Conservation (phyloP, 2,888 invertebrate species). For the Drosophila stalkeri region DNA sequence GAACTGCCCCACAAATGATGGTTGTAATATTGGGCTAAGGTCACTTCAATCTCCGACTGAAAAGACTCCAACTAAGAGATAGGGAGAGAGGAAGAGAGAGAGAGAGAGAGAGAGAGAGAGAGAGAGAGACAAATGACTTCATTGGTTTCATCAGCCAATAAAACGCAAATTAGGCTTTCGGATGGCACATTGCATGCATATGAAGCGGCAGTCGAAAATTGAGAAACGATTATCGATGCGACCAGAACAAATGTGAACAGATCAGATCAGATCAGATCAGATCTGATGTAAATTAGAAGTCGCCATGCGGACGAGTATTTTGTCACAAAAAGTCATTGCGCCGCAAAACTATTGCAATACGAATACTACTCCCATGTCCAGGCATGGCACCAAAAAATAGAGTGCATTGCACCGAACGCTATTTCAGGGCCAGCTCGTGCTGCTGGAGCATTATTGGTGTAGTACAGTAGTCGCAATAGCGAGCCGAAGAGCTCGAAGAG, state of each 20-base stretch:
- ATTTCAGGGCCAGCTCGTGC: slow-evolving; percentile 51
- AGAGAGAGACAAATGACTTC: slow-evolving; percentile 54
- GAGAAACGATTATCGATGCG: slow-evolving; percentile 63
- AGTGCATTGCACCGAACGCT: slow-evolving; percentile 53
- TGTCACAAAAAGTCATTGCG: slow-evolving; percentile 52
- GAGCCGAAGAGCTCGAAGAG: background rate
- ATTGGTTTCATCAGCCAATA: slow-evolving; percentile 62
- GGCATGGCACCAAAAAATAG: background rate
- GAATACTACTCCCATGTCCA: background rate
- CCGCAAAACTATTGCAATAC: slow-evolving; percentile 72
- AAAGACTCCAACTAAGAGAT: background rate
- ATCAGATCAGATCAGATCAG: slow-evolving; percentile 8
- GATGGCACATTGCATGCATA: slow-evolving; percentile 60
- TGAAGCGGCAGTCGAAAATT: slow-evolving; percentile 60
- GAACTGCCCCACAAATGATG: slow-evolving; percentile 34
- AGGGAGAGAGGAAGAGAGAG: slow-evolving; percentile 1
- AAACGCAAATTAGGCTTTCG: slow-evolving; percentile 50
- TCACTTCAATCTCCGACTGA: slow-evolving; percentile 23
- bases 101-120: background rate
- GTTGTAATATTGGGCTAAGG: slow-evolving; percentile 57
- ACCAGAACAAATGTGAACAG: slow-evolving; percentile 12
- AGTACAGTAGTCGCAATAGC: slow-evolving; percentile 34
- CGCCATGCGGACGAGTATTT: slow-evolving; percentile 30
- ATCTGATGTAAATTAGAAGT: slow-evolving; percentile 47
- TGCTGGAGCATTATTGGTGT: slow-evolving; percentile 1